A percentile compares a stretch with the other conserved stretches of the same genome.
These are phyloP conservation scores for Platygyra sinensis DNA, from an alignment of 64 coral and sea anemone species.

Conservation along the genomic window DNA sequence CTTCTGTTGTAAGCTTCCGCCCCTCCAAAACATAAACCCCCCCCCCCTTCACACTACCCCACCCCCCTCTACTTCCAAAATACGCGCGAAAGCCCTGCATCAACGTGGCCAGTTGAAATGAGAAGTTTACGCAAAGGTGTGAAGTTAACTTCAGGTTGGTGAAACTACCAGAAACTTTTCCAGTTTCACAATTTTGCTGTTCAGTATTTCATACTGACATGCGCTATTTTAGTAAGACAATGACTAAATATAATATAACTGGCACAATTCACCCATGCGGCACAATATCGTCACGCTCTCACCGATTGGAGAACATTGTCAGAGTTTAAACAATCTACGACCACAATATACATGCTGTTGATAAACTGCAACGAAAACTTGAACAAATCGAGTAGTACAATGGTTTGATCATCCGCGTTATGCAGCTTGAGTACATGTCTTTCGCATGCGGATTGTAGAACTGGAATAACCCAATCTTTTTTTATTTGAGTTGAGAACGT, in stretches of 20 bases:
- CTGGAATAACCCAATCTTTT: too few relatives aligned
- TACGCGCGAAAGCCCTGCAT: background rate
- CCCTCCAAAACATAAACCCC: background rate
- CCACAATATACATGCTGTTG: background rate
- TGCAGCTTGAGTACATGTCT: too few relatives aligned
- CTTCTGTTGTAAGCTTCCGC: background rate
- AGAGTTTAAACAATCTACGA: background rate
- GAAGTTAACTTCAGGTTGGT: too few relatives aligned
- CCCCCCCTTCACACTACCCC: background rate
- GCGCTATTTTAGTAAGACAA: background rate
- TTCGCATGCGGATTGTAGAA: too few relatives aligned
- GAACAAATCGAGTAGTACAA: too few relatives aligned
- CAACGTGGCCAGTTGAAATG: background rate
- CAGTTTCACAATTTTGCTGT: too few relatives aligned
- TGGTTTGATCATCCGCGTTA: too few relatives aligned
- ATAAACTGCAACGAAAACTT: background rate
- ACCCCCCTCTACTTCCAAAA: background rate
- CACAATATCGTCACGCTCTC: background rate
- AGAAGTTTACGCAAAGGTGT: background rate
- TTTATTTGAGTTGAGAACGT: too few relatives aligned
- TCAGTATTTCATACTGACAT: too few relatives aligned
- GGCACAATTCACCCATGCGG: background rate
- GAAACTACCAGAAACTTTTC: too few relatives aligned
- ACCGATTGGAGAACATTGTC: too few relatives aligned
- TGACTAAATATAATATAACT: background rate